Evolutionary conservation across 2,888 invertebrate species (phyloP), one percentile per base, ranked within the genome.

Genomic region (Stenoptilia bipunctidactyla): DNA sequence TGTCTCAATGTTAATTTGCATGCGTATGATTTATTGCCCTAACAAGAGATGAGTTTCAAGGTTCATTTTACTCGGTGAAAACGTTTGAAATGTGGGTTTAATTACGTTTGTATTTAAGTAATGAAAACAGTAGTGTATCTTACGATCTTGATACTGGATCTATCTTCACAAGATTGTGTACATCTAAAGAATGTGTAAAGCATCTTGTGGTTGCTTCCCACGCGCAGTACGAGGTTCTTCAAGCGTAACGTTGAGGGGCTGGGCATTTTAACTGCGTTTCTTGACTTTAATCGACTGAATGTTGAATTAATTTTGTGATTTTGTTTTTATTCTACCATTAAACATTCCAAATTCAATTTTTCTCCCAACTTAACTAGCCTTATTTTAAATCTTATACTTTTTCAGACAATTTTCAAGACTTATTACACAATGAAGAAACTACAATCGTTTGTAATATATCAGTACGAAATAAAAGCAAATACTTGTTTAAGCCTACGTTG

Each of bases 161-260:
- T 66, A 67, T 70, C 68, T 70, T 68, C 62, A 55, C 58, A 61
- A 68, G 71, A 73, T 79, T 76, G 74, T 77, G 80, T 75, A 79
- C n/a, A 30, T 79, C 68, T 58, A 61, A 72, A 82, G 77, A 69
- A 69, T 77, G 74, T 74, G 71, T 66, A 65, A 61, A 66, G 55
- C 52, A 57, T 66, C 61, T 59, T 60, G 55, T 49, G 53, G 56
- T 59, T 53, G 55, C 69, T 82, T 82, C 82, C 82, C 82, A 83
- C 82, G 80, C 76, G 68, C 62, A 58, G 65, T 64, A 64, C 64
- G 61, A 63, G 65, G 53, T 65, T 67, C 69, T 61, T 67, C 65
- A 65, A 71, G 69, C 80, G 76, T 80, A 67, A 76, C 74, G 66
- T 53, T 56, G 52, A 69, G 76, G 79, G 83, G 80, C 79, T 71